Evolutionary conservation across 2,113 vertebrate genomes (phyloP).

Genomic region (Pedetes capensis): DNA sequence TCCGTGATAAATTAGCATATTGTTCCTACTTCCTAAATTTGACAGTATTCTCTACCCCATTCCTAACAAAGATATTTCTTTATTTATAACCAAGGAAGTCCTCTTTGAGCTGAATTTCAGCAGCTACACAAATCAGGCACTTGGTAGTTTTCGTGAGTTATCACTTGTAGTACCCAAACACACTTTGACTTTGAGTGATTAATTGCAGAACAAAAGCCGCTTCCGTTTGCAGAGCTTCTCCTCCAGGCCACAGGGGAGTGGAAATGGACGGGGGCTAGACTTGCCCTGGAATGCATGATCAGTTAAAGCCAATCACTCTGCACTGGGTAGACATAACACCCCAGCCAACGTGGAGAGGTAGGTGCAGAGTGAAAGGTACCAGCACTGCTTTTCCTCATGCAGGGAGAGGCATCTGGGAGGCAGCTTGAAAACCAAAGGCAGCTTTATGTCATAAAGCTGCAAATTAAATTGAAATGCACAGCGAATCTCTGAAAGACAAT

Average conservation of each 20-base stretch:
- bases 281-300: conserved; percentile 61
- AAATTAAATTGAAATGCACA: conserved; percentile 20
- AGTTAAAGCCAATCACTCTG: conserved; percentile 67
- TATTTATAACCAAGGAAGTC: conserved; percentile 21
- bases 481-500: conserved; percentile 42
- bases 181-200: conserved; percentile 72
- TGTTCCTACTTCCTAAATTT: conserved; percentile 38
- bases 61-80: conserved; percentile 42
- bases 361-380: conserved; percentile 70
- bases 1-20: conserved; percentile 48
- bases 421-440: conserved; percentile 8
- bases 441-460: conserved; percentile 41
- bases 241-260: conserved; percentile 37
- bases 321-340: conserved; percentile 69
- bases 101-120: conserved; percentile 1
- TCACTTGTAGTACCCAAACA: conserved; percentile 63
- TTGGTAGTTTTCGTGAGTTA: conserved; percentile 43
- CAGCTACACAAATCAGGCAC: conserved; percentile 37
- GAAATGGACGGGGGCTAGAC: conserved; percentile 1
- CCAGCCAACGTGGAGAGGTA: neutral
- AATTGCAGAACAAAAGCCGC: conserved; percentile 69
- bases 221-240: conserved; percentile 56
- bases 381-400: conserved; percentile 27
- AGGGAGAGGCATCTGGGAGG: conserved; percentile 50
- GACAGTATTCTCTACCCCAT: conserved; percentile 14